A percentile compares a stretch with the other conserved stretches of the same genome.
These are phyloP conservation scores for Megathymus violae DNA, from an alignment of 1,140 invertebrate species.

Conservation along the genomic window DNA sequence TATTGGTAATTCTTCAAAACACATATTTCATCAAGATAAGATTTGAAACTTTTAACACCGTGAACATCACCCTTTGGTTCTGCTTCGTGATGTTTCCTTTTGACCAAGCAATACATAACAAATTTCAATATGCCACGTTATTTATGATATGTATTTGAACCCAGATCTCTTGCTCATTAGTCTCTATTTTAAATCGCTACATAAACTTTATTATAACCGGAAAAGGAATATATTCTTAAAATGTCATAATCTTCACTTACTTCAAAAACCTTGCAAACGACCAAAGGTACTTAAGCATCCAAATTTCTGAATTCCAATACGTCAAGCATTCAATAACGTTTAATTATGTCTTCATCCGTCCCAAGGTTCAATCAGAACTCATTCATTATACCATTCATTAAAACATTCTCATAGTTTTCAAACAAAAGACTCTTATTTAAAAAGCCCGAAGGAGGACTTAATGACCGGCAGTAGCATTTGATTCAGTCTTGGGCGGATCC, in stretches of 20 bases:
- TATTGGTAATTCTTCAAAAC: too few species aligned
- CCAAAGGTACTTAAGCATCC: constrained; percentile 21
- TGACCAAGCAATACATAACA: too few species aligned
- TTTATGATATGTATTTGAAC: too few species aligned
- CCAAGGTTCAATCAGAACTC: constrained; percentile 58
- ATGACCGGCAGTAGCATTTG: constrained; percentile 53
- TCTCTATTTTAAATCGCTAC: too few species aligned
- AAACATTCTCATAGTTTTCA: constrained; percentile 66
- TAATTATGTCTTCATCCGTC: constrained; percentile 69
- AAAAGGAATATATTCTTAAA: background rate
- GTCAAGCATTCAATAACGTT: constrained; percentile 53
- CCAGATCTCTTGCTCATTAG: too few species aligned
- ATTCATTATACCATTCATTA: constrained; percentile 68
- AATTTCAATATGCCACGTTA: too few species aligned
- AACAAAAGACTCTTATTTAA: constrained; percentile 72
- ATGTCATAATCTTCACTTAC: background rate
- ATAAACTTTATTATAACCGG: too few species aligned
- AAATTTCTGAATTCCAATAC: constrained; percentile 28
- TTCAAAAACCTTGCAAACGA: background rate
- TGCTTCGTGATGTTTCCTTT: too few species aligned
- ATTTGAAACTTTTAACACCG: too few species aligned
- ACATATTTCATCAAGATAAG: too few species aligned
- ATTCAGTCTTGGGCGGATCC: constrained; percentile 62
- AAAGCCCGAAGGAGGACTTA: constrained; percentile 53
- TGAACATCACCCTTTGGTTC: too few species aligned